Conservation (phyloP, 2,888 invertebrate genomes). For the Melanotus villosus region DNA sequence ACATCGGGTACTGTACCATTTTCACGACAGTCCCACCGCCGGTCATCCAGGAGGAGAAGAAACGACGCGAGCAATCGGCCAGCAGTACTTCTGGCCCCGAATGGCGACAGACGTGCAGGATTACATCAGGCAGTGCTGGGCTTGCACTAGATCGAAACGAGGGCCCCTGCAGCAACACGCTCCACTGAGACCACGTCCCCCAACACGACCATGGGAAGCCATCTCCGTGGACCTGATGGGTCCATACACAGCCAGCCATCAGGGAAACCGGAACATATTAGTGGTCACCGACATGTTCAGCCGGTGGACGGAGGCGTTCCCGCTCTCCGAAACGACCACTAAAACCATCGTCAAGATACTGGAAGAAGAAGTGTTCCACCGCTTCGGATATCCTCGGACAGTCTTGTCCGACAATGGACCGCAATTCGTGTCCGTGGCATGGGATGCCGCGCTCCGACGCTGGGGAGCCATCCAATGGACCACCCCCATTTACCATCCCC, state of each 20-base stretch:
- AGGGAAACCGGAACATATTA: slow-evolving; percentile 41
- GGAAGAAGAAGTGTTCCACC: too few species aligned
- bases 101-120: background rate
- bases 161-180: background rate
- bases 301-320: too few species aligned
- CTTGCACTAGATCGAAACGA: background rate
- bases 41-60: too few species aligned
- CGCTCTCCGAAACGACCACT: slow-evolving; percentile 3
- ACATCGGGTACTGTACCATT: too few species aligned
- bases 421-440: slow-evolving; percentile 10
- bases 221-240: slow-evolving; percentile 7
- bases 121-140: background rate
- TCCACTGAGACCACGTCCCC: background rate
- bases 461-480: slow-evolving; percentile 48
- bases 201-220: too few species aligned
- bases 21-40: too few species aligned
- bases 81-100: too few species aligned
- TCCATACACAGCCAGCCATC: background rate
- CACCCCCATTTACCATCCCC: slow-evolving; percentile 51
- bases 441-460: slow-evolving; percentile 31
- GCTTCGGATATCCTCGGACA: slow-evolving; percentile 24
- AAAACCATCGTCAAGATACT: slow-evolving; percentile 36
- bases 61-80: too few species aligned
- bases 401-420: slow-evolving; percentile 43
- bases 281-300: slow-evolving; percentile 50